Evolutionary conservation across 2,888 invertebrate genomes (phyloP), one percentile per base, ranked within the genome.

Genomic region (Pilophorus perplexus): DNA sequence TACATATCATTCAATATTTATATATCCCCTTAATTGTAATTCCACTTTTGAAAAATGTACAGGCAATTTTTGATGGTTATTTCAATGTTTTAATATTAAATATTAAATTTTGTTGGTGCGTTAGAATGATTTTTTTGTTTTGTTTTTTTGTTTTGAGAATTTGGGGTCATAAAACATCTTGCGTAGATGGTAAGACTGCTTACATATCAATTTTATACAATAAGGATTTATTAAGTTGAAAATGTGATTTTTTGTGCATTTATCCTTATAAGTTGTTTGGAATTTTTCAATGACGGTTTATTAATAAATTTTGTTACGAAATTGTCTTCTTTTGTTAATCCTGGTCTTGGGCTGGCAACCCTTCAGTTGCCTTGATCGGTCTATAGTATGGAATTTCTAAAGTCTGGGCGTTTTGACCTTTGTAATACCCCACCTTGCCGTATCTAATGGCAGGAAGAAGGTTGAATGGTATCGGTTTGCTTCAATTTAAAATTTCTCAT

Each of bases 281-380:
- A 62, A 62, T 46, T 46, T 52, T 62, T 62, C 28, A 62, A 62
- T 27, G 46, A 28, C 28, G 46, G 23, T 62, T 62, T 62, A 59
- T 62, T 27, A 62, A 62, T 62, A 62, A 62, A 62, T 62, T 62
- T 44, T 62, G 62, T 62, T 62, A 62, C 62, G 23, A 59, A 48
- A 57, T n/a, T n/a, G n/a, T n/a, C n/a, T n/a, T n/a, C n/a, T n/a
- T n/a, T n/a, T n/a, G n/a, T n/a, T n/a, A n/a, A n/a, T n/a, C n/a
- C n/a, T n/a, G n/a, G n/a, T n/a, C n/a, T n/a, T n/a, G n/a, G n/a
- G n/a, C n/a, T n/a, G n/a, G n/a, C n/a, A n/a, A n/a, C n/a, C n/a
- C n/a, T n/a, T n/a, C n/a, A n/a, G n/a, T n/a, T n/a, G n/a, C n/a
- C n/a, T n/a, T n/a, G n/a, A n/a, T n/a, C n/a, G n/a, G n/a, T n/a